Evolutionary conservation across 2,797 vertebrate species (phyloP), one percentile per base, ranked within the genome.

Genomic region (Macrochelys suwanniensis): DNA sequence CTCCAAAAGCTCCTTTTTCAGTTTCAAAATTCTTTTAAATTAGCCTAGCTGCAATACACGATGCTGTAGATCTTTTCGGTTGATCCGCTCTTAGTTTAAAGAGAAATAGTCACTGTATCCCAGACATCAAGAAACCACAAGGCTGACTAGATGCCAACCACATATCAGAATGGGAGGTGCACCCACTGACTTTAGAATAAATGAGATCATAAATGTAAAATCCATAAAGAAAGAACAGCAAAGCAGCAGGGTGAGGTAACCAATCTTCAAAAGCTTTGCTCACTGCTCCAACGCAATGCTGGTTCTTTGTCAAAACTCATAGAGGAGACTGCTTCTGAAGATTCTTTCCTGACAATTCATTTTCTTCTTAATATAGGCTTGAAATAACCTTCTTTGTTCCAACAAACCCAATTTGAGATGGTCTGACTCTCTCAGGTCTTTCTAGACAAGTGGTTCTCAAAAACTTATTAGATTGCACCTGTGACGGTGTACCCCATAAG

Each of bases 281-380:
- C 2, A 0, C 2, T 45, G 78, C 33, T 23, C n/a, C n/a, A 71
- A 25, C 5, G 25, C 50, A 59, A 4, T 1, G 42, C 0, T 2
- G 3, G 3, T 13, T 2, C 57, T 61, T 33, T 13, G n/a, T 4
- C 10, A 83, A 23, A 77, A 90, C 9, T n/a, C 25, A 37, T 54
- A 19, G 28, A 79, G 4, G 8, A 50, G 16, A 65, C 37, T 16
- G 16, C 16, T 49, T 45, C 37, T 45, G 79, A 54, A 80, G 49
- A 53, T 33, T 15, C 78, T 50, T 51, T 49, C 45, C 25, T 28
- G 7, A 15, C 15, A 1, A 47, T 16, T 49, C 5, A 5, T 49
- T 77, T 77, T 17, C 13, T 9, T 8, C 13, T 9, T 8, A 31
- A 77, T 9, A 16, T 26, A 31, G 26, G 47, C 15, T 49, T 77